A percentile compares a stretch with the other conserved stretches of the same genome.
Evolutionary conservation across 2,888 invertebrate genomes (phyloP).

Genomic region (Pheosia tremula): DNA sequence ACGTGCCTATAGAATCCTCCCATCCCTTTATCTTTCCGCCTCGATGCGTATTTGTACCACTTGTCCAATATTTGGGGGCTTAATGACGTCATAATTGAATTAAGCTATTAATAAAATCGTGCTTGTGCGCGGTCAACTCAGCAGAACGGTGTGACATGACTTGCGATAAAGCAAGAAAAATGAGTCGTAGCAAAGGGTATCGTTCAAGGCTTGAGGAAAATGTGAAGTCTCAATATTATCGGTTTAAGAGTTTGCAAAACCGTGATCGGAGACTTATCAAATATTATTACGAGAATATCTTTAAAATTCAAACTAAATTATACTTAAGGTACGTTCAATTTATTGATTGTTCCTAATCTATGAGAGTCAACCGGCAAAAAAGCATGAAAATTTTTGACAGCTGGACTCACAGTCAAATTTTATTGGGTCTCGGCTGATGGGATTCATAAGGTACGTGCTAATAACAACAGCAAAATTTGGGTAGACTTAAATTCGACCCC

Average conservation of each 20-base stretch:
- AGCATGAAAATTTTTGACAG: neutral
- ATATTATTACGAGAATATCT: too few species aligned
- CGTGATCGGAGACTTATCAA: neutral
- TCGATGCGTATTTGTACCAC: conserved; percentile 45
- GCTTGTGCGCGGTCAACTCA: conserved; percentile 41
- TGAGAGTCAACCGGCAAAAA: neutral
- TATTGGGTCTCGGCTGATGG: too few species aligned
- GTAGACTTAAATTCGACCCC: too few species aligned
- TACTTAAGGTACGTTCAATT: too few species aligned
- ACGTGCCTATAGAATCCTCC: conserved; percentile 25
- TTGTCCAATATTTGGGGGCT: conserved; percentile 42
- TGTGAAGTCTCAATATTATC: neutral
- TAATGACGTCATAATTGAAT: conserved; percentile 56
- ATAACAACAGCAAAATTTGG: too few species aligned
- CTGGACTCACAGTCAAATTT: too few species aligned
- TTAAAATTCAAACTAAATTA: too few species aligned
- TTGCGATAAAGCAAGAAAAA: neutral
- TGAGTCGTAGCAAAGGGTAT: neutral
- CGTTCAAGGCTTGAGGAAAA: neutral
- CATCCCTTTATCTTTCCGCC: conserved; percentile 55
- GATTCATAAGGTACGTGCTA: too few species aligned
- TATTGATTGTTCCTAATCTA: too few species aligned
- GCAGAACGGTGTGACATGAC: neutral
- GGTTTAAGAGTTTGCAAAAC: neutral
- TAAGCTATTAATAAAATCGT: conserved; percentile 57